These are phyloP conservation scores for Carassius auratus DNA, from an alignment of 2,113 vertebrate species.

Conservation along the genomic window DNA sequence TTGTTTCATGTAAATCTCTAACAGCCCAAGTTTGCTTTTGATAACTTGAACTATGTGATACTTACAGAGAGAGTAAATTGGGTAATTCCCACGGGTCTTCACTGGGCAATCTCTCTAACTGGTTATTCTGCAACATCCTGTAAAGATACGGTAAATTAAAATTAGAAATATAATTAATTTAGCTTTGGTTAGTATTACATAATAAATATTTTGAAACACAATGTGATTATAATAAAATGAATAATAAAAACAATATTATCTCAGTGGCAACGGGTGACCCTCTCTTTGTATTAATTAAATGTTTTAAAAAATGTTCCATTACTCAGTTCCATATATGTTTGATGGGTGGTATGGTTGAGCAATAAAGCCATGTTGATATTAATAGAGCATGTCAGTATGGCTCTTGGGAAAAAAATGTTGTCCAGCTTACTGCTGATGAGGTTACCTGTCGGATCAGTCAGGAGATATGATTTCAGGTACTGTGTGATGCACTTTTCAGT, in stretches of 20 bases:
- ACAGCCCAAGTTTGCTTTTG: constrained; percentile 28
- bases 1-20: constrained; percentile 5
- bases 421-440: background rate
- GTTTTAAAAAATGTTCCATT: background rate
- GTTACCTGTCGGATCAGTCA: constrained; percentile 32
- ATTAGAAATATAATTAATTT: background rate
- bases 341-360: background rate
- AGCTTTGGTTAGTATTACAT: background rate
- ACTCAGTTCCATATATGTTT: constrained; percentile 8
- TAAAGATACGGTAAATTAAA: constrained; percentile 51
- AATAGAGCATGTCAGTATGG: too few species aligned
- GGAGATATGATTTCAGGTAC: constrained; percentile 48
- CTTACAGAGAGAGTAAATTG: constrained; percentile 95
- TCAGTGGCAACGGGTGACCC: background rate
- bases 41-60: constrained; percentile 42
- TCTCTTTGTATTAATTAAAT: background rate
- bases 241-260: too few species aligned
- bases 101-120: constrained; percentile 84
- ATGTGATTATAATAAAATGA: background rate
- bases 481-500: constrained; percentile 34
- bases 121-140: constrained; percentile 97
- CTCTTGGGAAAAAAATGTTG: background rate
- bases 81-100: constrained; percentile 89
- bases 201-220: background rate
- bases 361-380: too few species aligned